These are phyloP conservation scores for Apodemia mormo DNA, from an alignment of 2,888 invertebrate species.

Conservation along the genomic window DNA sequence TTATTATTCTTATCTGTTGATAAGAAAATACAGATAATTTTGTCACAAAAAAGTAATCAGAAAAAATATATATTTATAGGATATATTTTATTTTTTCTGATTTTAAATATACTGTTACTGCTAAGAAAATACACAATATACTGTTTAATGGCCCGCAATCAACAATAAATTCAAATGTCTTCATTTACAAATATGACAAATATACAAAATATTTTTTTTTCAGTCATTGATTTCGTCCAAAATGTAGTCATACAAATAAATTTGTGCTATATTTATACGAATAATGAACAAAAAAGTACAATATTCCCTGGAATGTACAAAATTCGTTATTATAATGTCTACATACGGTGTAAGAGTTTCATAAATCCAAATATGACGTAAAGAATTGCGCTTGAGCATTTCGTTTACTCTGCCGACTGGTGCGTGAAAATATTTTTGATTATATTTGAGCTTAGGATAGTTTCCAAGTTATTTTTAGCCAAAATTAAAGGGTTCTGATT, in stretches of 20 bases:
- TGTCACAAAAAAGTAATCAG: too few relatives aligned
- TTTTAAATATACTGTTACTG: background rate
- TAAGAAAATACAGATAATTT: too few relatives aligned
- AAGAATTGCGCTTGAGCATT: too few relatives aligned
- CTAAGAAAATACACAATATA: background rate
- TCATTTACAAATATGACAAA: conserved; percentile 57
- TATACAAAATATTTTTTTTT: conserved; percentile 60
- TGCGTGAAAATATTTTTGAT: too few relatives aligned
- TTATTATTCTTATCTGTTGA: too few relatives aligned
- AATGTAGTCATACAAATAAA: conserved; percentile 26
- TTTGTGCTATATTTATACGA: conserved; percentile 34
- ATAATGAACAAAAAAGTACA: conserved; percentile 20
- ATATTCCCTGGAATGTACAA: conserved; percentile 73
- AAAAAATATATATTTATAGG: too few relatives aligned
- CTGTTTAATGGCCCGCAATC: conserved; percentile 47
- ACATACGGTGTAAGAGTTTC: background rate
- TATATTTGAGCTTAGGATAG: too few relatives aligned
- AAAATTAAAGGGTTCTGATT: too few relatives aligned
- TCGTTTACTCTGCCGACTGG: too few relatives aligned
- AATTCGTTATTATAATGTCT: conserved; percentile 45
- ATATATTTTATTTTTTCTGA: background rate
- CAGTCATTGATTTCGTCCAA: conserved; percentile 54
- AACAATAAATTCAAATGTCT: conserved; percentile 30
- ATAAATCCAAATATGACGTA: too few relatives aligned
- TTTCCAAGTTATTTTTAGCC: too few relatives aligned